A percentile compares a stretch with the other conserved stretches of the same genome.
Evolutionary conservation across 1,140 invertebrate genomes (phyloP).

Genomic region (Drosophila miranda): DNA sequence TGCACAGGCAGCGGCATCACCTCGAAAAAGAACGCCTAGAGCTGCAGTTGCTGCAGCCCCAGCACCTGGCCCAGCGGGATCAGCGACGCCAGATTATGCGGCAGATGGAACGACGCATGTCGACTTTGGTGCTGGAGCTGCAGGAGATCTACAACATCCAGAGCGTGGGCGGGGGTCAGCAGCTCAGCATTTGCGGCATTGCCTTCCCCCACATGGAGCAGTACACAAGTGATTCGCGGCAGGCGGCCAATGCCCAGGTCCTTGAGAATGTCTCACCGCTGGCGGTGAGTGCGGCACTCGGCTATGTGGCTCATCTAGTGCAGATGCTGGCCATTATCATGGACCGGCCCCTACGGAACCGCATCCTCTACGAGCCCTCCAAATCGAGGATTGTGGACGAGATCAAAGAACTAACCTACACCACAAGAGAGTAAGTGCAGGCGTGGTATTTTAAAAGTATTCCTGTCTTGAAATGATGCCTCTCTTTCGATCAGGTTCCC

Average conservation of each 20-base stretch:
- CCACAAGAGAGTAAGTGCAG: slow-evolving; percentile 88
- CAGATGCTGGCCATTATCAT: slow-evolving; percentile 91
- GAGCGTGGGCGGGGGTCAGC: slow-evolving; percentile 29
- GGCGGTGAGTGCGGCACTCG: slow-evolving; percentile 89
- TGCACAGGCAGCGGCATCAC: slow-evolving; percentile 32
- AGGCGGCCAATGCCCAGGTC: slow-evolving; percentile 53
- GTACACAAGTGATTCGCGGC: slow-evolving; percentile 56
- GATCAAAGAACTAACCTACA: slow-evolving; percentile 88
- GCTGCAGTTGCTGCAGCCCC: slow-evolving; percentile 24
- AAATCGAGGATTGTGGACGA: slow-evolving; percentile 90
- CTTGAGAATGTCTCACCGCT: slow-evolving; percentile 84
- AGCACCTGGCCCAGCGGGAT: slow-evolving; percentile 39
- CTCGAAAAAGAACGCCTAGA: slow-evolving; percentile 56
- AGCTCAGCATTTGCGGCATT: slow-evolving; percentile 88
- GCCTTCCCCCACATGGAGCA: slow-evolving; percentile 89
- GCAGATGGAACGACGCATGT: slow-evolving; percentile 70
- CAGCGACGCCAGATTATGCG: slow-evolving; percentile 46
- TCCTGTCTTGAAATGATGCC: background rate
- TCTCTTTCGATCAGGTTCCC: slow-evolving; percentile 87
- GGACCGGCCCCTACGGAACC: slow-evolving; percentile 90
- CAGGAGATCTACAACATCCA: slow-evolving; percentile 83
- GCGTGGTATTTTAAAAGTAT: background rate
- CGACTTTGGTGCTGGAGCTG: slow-evolving; percentile 81
- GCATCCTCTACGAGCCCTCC: slow-evolving; percentile 89
- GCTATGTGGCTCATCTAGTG: slow-evolving; percentile 91